Evolutionary conservation across 2,797 vertebrate species (phyloP).

Genomic region (Micromesistius poutassou): DNA sequence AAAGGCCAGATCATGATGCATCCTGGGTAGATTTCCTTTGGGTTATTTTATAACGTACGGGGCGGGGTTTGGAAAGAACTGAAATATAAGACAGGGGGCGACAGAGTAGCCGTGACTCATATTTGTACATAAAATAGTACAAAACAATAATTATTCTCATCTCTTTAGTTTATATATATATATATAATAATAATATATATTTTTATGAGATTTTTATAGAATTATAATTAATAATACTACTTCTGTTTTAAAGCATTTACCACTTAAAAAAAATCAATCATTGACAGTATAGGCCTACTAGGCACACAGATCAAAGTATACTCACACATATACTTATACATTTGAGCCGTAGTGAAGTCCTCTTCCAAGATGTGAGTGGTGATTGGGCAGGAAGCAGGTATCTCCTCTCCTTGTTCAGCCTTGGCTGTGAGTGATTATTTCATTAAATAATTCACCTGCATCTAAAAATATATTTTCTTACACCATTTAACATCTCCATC

Average conservation of each 20-base stretch:
- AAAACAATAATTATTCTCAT: background rate
- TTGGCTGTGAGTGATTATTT: constrained; percentile 9
- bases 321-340: background rate
- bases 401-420: background rate
- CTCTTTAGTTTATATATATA: too few relatives aligned
- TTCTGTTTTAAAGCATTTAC: background rate
- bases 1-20: constrained; percentile 65
- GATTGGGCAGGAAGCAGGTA: constrained; percentile 22
- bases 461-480: background rate
- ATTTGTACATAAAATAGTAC: background rate
- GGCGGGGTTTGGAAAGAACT: constrained; percentile 39
- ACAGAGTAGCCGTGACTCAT: background rate
- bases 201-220: too few relatives aligned
- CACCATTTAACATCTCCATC: constrained; percentile 17
- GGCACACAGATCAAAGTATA: background rate
- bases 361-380: constrained; percentile 13
- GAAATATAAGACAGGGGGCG: constrained; percentile 42
- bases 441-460: constrained; percentile 7
- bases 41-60: constrained; percentile 3
- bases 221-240: too few relatives aligned
- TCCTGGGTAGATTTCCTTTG: constrained; percentile 59
- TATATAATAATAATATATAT: too few relatives aligned
- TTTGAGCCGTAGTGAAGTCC: constrained; percentile 28
- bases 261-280: background rate
- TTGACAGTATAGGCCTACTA: background rate